Conservation (phyloP, 92 coral and sea anemone species). For the Porites lobata region DNA sequence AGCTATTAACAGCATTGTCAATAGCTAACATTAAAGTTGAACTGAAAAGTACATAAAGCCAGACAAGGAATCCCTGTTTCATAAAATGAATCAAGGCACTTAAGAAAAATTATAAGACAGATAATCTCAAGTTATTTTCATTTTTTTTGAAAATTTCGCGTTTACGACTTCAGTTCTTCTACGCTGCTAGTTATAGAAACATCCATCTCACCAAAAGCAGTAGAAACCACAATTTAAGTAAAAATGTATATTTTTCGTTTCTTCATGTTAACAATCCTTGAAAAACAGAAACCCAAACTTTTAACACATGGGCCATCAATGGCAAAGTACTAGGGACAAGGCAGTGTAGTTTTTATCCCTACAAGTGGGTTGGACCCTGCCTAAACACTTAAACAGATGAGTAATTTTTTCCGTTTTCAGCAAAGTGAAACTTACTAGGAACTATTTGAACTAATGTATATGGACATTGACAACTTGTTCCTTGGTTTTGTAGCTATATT, state of each 20-base stretch:
- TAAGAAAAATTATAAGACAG: not conserved
- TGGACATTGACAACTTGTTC: too few species aligned
- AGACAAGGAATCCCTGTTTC: constrained; percentile 17
- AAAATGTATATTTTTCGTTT: too few species aligned
- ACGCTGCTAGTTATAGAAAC: too few species aligned
- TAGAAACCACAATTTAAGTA: too few species aligned
- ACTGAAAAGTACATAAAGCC: constrained; percentile 22
- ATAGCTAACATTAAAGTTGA: constrained; percentile 24
- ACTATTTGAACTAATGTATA: too few species aligned
- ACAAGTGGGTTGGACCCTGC: constrained; percentile 35
- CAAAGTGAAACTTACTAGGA: too few species aligned
- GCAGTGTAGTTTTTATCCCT: constrained; percentile 12
- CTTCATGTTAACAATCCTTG: not conserved
- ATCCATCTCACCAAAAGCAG: too few species aligned
- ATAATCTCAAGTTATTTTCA: too few species aligned
- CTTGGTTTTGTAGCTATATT: too few species aligned
- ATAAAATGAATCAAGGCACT: constrained; percentile 18
- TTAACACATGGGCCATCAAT: constrained; percentile 20
- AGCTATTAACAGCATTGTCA: constrained; percentile 18
- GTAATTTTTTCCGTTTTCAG: too few species aligned
- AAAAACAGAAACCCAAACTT: constrained; percentile 24
- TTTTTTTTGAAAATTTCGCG: too few species aligned
- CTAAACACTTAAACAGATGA: not conserved
- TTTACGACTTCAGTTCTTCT: too few species aligned
- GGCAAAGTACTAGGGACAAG: constrained; percentile 3